A percentile compares a stretch with the other conserved stretches of the same genome.
Conservation (phyloP, 1,140 invertebrate species). For the Bombus sylvicola region DNA sequence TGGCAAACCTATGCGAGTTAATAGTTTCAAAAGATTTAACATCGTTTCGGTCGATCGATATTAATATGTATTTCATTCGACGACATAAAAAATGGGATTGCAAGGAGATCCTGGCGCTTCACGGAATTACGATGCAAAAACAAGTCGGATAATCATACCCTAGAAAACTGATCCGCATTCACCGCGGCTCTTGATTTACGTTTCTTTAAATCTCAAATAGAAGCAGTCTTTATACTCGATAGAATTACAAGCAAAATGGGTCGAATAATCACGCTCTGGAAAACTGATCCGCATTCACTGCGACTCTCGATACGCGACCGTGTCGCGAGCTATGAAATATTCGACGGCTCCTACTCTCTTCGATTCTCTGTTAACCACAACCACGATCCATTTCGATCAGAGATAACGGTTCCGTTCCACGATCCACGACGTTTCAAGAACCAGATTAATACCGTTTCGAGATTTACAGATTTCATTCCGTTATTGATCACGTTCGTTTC, state of each 20-base stretch:
- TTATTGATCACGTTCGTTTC: neutral
- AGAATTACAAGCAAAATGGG: constrained; percentile 37
- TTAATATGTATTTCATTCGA: too few relatives aligned
- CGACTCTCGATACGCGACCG: neutral
- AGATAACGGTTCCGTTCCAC: neutral
- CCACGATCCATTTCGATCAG: neutral
- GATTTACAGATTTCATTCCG: too few relatives aligned
- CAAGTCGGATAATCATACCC: constrained; percentile 30
- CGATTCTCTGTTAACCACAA: constrained; percentile 12
- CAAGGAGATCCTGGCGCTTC: neutral
- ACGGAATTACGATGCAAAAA: constrained; percentile 18
- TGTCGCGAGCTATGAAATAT: constrained; percentile 6
- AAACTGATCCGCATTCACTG: constrained; percentile 35
- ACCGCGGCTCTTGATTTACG: constrained; percentile 36
- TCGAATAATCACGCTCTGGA: constrained; percentile 37
- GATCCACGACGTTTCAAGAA: neutral
- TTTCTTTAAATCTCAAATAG: constrained; percentile 28
- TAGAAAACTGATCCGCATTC: constrained; percentile 36
- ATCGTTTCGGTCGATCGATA: neutral
- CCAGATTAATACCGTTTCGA: neutral
- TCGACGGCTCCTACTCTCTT: neutral
- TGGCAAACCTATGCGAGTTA: too few relatives aligned
- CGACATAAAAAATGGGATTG: neutral
- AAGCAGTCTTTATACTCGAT: constrained; percentile 34
- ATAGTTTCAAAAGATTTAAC: too few relatives aligned